Evolutionary conservation across 2,888 invertebrate genomes (phyloP), one percentile per base, ranked within the genome.

Genomic region (Halocaridina rubra): DNA sequence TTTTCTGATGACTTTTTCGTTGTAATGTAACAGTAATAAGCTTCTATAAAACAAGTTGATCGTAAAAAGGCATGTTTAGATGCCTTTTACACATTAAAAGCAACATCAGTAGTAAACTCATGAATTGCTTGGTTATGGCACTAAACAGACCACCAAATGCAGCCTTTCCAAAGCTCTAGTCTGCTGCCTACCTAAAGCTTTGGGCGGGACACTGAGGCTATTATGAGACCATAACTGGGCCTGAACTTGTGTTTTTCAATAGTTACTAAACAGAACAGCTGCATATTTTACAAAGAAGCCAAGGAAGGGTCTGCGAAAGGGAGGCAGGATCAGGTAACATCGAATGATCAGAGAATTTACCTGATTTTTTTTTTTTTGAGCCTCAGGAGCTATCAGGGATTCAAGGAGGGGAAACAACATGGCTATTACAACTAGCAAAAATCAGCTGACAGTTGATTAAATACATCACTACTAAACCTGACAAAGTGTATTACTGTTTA

Each of bases 1-100:
- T 19, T 77, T 81, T 75, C 81, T 81, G 81, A 67, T 81, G 81
- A 24, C 69, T 67, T 22, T 30, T 81, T 81, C 81, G 81, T 81
- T 81, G 81, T 81, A 75, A 46, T 53, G 19, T 53, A 53, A 53
- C 53, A 53, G 16, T 53, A 53, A 19, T 76, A 61, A 67, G 33
- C 72, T 71, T 74, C 74, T 72, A 29, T 33, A 24, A 74, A 30
- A 69, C 30, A 29, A 10, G 30, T n/a, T 29, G 69, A 29, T 69
- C 29, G n/a, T 27, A n/a, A 53, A 29, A 27, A 69, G 32, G 69
- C 57, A 57, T 57, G n/a, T n/a, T 57, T 57, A 57, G 57, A 57
- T 57, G 57, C 57, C 22, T 8, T 57, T 57, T n/a, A n/a, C n/a
- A n/a, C n/a, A n/a, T n/a, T n/a, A n/a, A n/a, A n/a, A n/a, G n/a